Evolutionary conservation across 2,113 vertebrate genomes (phyloP).

Genomic region (Aphyosemion australe): DNA sequence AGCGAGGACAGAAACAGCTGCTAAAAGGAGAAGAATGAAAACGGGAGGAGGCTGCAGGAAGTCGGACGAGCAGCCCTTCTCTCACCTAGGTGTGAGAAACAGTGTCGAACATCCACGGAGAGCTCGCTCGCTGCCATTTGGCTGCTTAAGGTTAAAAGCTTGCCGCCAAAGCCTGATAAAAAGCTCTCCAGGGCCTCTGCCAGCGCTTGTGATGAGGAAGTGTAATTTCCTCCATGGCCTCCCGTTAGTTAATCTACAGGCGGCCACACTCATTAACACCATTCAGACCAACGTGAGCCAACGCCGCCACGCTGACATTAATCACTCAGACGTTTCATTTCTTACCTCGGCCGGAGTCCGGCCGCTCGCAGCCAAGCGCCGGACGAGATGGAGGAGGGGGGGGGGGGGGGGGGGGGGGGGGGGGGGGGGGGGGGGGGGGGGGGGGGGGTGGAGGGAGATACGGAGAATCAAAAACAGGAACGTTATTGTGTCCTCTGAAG

Average conservation of each 20-base stretch:
- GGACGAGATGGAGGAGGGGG: conserved; percentile 19
- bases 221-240: conserved; percentile 73
- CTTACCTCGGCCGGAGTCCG: conserved; percentile 46
- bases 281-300: conserved; percentile 71
- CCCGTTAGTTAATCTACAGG: conserved; percentile 78
- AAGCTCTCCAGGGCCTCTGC: conserved; percentile 66
- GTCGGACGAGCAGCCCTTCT: conserved; percentile 36
- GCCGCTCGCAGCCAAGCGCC: conserved; percentile 34
- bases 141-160: conserved; percentile 80
- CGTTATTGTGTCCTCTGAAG: conserved; percentile 48
- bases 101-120: conserved; percentile 54
- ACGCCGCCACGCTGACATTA: conserved; percentile 71
- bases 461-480: conserved; percentile 27
- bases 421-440: not conserved
- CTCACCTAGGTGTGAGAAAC: conserved; percentile 65
- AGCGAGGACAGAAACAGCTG: conserved; percentile 36
- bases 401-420: not conserved
- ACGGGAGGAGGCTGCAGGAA: conserved; percentile 27
- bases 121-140: conserved; percentile 71
- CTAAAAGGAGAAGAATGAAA: conserved; percentile 38
- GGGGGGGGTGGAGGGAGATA: conserved; percentile 6
- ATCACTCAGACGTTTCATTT: conserved; percentile 72
- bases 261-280: conserved; percentile 77
- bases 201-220: conserved; percentile 61
- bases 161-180: conserved; percentile 68